Percentiles rank a stretch among this genome's conserved stretches.
Conservation (phyloP, 2,113 vertebrate genomes). For the Scalopus aquaticus region DNA sequence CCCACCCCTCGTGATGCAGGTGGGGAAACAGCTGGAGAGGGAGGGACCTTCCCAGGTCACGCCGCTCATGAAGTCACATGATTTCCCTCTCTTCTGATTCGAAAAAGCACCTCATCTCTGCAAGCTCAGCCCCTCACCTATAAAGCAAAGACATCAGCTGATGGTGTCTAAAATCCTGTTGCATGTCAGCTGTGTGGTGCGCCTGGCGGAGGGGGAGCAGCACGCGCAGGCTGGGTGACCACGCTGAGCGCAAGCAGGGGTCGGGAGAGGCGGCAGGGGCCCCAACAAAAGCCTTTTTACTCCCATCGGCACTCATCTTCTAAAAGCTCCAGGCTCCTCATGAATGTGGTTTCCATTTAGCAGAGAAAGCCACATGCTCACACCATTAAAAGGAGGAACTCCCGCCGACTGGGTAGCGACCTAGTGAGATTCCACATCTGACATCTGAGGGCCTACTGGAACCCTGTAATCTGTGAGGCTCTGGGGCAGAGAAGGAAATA, state of each 20-base stretch:
- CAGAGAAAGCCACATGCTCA: not conserved
- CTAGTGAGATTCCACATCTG: not conserved
- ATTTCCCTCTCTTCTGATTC: not conserved
- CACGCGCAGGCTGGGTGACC: accelerated
- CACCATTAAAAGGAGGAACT: slow-evolving; percentile 1
- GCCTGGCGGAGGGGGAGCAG: not conserved
- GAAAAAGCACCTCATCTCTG: not conserved
- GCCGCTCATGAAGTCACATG: no score
- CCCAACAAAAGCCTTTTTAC: not conserved
- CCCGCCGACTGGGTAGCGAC: not conserved
- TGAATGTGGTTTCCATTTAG: slow-evolving; percentile 18
- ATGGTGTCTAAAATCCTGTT: not conserved
- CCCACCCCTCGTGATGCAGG: not conserved
- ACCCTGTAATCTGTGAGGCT: not conserved
- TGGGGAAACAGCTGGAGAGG: not conserved
- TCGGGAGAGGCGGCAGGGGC: accelerated
- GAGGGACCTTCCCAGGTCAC: not conserved
- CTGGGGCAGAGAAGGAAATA: slow-evolving; percentile 42
- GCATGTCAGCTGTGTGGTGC: not conserved
- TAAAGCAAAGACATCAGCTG: not conserved
- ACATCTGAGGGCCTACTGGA: not conserved
- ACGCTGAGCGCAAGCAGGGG: accelerated
- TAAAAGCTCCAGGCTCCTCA: not conserved
- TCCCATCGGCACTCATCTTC: not conserved
- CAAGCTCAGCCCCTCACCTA: not conserved